Evolutionary conservation across 2,888 invertebrate genomes (phyloP).

Genomic region (Teleogryllus oceanicus): DNA sequence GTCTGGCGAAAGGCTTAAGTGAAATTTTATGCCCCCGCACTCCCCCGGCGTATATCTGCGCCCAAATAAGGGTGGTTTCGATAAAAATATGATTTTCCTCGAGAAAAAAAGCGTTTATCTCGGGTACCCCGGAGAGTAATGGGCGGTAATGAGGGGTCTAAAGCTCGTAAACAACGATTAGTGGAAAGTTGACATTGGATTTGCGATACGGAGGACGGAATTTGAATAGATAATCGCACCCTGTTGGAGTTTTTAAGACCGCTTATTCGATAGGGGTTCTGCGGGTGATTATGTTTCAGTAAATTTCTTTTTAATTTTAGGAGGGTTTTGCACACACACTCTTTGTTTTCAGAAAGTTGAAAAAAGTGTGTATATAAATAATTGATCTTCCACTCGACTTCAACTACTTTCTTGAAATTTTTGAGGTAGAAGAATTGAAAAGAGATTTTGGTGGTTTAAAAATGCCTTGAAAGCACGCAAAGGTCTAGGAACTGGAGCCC

Average conservation of each 20-base stretch:
- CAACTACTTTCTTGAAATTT: not conserved
- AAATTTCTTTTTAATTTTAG: not conserved
- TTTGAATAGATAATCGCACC: not conserved
- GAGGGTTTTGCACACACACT: not conserved
- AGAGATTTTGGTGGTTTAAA: not conserved
- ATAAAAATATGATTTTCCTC: conserved; percentile 6
- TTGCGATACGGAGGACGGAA: not conserved
- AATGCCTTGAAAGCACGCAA: not conserved
- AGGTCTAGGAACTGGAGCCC: not conserved
- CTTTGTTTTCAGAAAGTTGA: too few species aligned
- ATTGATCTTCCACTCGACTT: too few species aligned
- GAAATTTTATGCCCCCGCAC: not conserved
- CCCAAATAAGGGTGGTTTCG: not conserved
- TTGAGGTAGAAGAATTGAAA: not conserved
- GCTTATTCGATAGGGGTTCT: too few species aligned
- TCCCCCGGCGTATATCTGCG: not conserved
- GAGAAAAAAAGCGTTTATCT: not conserved
- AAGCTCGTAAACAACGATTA: not conserved
- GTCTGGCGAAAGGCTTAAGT: not conserved
- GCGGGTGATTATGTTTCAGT: not conserved
- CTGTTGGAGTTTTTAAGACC: too few species aligned
- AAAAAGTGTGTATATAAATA: too few species aligned
- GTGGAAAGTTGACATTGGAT: not conserved
- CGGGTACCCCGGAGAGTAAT: not conserved
- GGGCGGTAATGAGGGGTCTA: not conserved